Base-by-base conservation (phyloP, 2,888 invertebrate genomes). In the Cephonodes hylas region DNA sequence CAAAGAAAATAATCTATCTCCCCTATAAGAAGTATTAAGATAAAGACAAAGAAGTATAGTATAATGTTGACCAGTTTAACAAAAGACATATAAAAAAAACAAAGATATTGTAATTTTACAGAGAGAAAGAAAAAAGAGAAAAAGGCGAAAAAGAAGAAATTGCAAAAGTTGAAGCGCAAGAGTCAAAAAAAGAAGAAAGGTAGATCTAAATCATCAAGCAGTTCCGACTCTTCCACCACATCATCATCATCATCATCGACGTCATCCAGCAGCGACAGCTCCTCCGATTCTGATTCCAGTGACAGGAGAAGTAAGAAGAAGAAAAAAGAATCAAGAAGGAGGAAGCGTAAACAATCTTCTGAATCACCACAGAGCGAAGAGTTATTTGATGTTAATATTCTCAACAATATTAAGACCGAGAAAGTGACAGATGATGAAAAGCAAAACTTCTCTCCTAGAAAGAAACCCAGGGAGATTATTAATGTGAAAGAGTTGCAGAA, bases 321-420 rank as follows among this genome's bases (percentile, higher is more conserved):
- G 10, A 74, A 70, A n/a, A 62, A 68, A 48, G 66, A 68, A 31
- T 67, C 67, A 18, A 81, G 69, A 46, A 80, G 76, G 58, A 88
- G 81, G 59, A 85, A 84, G 59, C 75, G 83, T 0, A 83, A 84
- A 53, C 76, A 75, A 10, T 83, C 84, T 0, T 67, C 84, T 0
- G 86, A 86, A 0, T 84, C 87, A 0, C 23, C 46, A n/a, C 82
- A 84, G 44, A 84, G 80, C 60, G 87, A 87, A 31, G 88, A 89
- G 6, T 58, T 86, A 0, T 91, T 92, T 46, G 91, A 92, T 58
- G 89, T 84, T 0, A 89, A 91, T 53, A 83, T 91, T 8, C 67
- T 93, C 1, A 88, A 90, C 1, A 91, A 93, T 61, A 93, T 93
- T 0, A 93, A 93, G 69, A 88, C 86, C 0, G 93, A 93, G 70